These are phyloP conservation scores for Rhynchonema sp. DNA, from an alignment of 2,888 invertebrate species.

Conservation along the genomic window DNA sequence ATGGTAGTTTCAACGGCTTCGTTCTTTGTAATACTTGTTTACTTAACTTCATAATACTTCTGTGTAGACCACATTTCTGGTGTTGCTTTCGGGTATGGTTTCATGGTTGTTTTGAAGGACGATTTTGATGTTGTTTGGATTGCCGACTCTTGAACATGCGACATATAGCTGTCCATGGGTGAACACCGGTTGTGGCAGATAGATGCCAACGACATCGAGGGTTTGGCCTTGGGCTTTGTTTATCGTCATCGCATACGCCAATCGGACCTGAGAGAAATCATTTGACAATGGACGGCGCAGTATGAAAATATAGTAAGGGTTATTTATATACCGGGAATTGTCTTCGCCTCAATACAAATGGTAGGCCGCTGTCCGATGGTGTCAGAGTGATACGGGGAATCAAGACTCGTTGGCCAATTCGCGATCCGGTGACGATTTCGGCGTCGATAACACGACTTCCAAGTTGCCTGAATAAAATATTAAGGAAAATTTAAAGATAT, in stretches of 20 bases:
- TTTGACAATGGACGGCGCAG: not conserved
- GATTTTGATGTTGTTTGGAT: not conserved
- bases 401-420: not conserved
- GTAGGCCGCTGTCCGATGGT: not conserved
- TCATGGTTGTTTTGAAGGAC: not conserved
- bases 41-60: not conserved
- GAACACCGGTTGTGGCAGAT: conserved; percentile 11
- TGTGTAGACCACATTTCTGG: not conserved
- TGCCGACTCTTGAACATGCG: conserved; percentile 8
- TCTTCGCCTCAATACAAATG: not conserved
- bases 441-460: not conserved
- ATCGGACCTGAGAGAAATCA: conserved; percentile 7
- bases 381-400: not conserved
- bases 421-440: not conserved
- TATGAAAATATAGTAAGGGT: too few relatives aligned
- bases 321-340: not conserved
- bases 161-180: conserved; percentile 20
- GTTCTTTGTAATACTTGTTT: too few relatives aligned
- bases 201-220: conserved; percentile 9
- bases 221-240: conserved; percentile 24
- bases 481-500: too few relatives aligned
- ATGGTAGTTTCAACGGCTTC: too few relatives aligned
- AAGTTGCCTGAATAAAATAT: not conserved
- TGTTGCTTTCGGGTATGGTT: not conserved
- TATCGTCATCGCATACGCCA: conserved; percentile 19